Percentiles rank a stretch among this genome's conserved stretches.
Conservation (phyloP, 2,888 invertebrate genomes). For the Thymelicus lineola region DNA sequence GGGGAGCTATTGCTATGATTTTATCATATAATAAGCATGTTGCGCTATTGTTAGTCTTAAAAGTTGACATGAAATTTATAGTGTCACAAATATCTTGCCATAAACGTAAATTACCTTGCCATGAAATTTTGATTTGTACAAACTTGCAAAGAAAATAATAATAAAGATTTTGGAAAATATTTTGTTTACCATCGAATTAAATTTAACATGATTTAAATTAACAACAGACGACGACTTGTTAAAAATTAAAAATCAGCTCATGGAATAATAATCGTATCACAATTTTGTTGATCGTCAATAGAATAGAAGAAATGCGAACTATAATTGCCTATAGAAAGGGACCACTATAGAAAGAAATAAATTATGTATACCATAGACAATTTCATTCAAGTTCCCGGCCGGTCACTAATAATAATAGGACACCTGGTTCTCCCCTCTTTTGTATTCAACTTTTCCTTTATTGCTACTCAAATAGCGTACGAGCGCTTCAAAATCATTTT, state of each 20-base stretch:
- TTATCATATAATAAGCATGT: slow-evolving; percentile 63
- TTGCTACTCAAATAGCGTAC: background rate
- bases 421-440: slow-evolving; percentile 6
- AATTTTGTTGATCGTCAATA: slow-evolving; percentile 44
- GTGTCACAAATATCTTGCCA: too few species aligned
- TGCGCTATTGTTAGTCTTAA: slow-evolving; percentile 50
- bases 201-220: too few species aligned
- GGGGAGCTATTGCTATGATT: slow-evolving; percentile 53
- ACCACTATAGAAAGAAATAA: slow-evolving; percentile 34
- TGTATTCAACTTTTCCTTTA: slow-evolving; percentile 3
- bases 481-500: too few species aligned
- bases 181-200: too few species aligned
- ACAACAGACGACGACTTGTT: background rate
- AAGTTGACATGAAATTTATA: slow-evolving; percentile 48
- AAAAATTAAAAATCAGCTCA: slow-evolving; percentile 43
- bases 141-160: too few species aligned
- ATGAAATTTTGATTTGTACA: too few species aligned
- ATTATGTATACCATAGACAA: background rate
- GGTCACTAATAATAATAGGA: slow-evolving; percentile 9
- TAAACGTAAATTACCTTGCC: too few species aligned
- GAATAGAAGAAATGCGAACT: slow-evolving; percentile 50
- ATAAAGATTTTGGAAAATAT: too few species aligned
- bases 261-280: slow-evolving; percentile 36
- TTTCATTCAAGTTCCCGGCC: slow-evolving; percentile 13
- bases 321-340: slow-evolving; percentile 50